Percentiles rank a stretch among this genome's conserved stretches.
phyloP scores from a whole-genome alignment of 2,797 vertebrate species.

The Limnodromus scolopaceus region DNA sequence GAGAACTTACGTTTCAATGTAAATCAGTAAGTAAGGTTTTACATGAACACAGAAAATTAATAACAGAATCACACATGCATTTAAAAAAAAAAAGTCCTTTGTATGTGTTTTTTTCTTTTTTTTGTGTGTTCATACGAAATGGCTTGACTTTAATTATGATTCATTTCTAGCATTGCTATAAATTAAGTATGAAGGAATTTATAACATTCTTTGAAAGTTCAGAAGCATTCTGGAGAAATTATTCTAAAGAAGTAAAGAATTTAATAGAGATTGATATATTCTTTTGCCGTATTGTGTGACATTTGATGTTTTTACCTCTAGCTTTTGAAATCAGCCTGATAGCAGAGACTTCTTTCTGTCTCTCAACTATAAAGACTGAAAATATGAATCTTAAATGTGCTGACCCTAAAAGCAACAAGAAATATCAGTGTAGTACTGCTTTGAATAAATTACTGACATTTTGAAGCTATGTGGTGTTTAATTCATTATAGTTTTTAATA shows the following conservation, averaged over 20 bases:
- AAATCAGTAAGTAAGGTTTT: background rate
- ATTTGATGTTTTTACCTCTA: slow-evolving; percentile 38
- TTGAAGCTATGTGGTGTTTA: background rate
- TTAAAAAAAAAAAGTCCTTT: background rate
- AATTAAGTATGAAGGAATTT: background rate
- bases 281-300: background rate
- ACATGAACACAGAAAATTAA: background rate
- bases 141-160: background rate
- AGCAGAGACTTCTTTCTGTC: background rate
- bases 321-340: slow-evolving; percentile 19
- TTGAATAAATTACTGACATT: background rate
- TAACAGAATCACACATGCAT: background rate
- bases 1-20: background rate
- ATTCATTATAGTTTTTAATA: background rate
- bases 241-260: background rate
- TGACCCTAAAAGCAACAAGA: background rate
- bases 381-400: background rate
- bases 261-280: background rate
- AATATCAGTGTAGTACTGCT: background rate
- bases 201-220: background rate
- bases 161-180: background rate
- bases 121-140: fast-evolving
- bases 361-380: background rate
- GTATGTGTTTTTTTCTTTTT: background rate
- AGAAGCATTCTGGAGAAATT: background rate